A percentile compares a stretch with the other conserved stretches of the same genome.
Conservation (phyloP, 2,113 vertebrate genomes). For the Gobiocypris rarus region DNA sequence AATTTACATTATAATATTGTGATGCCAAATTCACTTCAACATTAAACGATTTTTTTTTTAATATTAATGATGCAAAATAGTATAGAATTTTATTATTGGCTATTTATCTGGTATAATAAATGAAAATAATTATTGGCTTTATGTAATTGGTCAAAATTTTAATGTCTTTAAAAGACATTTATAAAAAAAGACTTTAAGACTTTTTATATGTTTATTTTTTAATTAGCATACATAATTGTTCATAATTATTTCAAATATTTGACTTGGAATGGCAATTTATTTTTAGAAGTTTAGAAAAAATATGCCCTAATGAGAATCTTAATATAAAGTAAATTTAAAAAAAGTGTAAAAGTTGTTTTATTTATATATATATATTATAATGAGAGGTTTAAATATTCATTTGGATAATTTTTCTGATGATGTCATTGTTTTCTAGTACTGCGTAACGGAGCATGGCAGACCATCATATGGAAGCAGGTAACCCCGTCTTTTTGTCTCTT, state of each 20-base stretch:
- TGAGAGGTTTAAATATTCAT: slow-evolving; percentile 56
- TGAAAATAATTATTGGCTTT: neutral
- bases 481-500: slow-evolving; percentile 15
- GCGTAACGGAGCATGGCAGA: slow-evolving; percentile 92
- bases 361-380: no score
- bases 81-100: neutral
- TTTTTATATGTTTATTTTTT: no score
- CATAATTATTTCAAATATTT: slow-evolving; percentile 1
- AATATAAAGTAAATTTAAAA: no score
- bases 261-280: neutral
- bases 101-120: neutral
- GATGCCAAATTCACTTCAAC: neutral
- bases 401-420: slow-evolving; percentile 58
- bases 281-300: neutral
- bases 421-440: slow-evolving; percentile 85
- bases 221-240: neutral
- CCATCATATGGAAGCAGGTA: slow-evolving; percentile 98
- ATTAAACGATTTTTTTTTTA: no score
- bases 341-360: no score
- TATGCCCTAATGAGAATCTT: neutral
- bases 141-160: neutral
- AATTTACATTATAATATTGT: neutral
- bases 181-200: no score
- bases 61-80: neutral
- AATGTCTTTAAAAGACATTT: no score